Percentiles rank a stretch among this genome's conserved stretches.
phyloP scores from a whole-genome alignment of 2,113 vertebrate species.

The Sebastes schlegelii region DNA sequence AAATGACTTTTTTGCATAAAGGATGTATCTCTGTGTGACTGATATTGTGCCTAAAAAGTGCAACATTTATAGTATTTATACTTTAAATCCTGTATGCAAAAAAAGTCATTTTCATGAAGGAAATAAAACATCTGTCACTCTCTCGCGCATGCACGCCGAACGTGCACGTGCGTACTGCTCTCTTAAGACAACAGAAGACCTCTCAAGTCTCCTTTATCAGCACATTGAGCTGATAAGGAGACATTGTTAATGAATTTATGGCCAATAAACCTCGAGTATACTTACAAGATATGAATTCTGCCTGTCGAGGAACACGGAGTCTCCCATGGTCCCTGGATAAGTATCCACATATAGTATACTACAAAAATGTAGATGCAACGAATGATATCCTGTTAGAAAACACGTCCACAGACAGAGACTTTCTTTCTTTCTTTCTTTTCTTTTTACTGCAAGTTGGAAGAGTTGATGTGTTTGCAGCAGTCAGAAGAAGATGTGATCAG shows the following conservation, averaged over 20 bases:
- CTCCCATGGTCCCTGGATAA: slow-evolving; percentile 84
- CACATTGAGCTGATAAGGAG: not conserved
- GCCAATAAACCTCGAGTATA: slow-evolving; percentile 54
- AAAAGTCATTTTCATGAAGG: not conserved
- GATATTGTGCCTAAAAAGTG: not conserved
- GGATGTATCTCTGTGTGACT: not conserved
- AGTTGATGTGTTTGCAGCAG: slow-evolving; percentile 26
- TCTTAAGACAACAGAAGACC: not conserved
- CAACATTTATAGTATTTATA: not conserved
- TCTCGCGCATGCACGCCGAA: not conserved
- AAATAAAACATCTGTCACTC: too few species aligned
- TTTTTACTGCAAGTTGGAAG: not conserved
- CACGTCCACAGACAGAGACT: slow-evolving; percentile 24
- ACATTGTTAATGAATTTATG: slow-evolving; percentile 16
- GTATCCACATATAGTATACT: slow-evolving; percentile 79
- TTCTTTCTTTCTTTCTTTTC: not conserved
- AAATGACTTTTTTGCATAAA: slow-evolving; percentile 3
- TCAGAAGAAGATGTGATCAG: slow-evolving; percentile 45
- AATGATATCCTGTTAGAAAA: slow-evolving; percentile 39
- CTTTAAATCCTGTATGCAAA: not conserved
- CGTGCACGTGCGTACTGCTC: not conserved
- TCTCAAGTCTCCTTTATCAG: not conserved
- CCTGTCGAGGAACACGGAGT: slow-evolving; percentile 87
- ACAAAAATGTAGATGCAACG: slow-evolving; percentile 23
- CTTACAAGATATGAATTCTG: slow-evolving; percentile 91